phyloP scores from a whole-genome alignment of 2,113 vertebrate genomes.

The Chaetops frenatus region DNA sequence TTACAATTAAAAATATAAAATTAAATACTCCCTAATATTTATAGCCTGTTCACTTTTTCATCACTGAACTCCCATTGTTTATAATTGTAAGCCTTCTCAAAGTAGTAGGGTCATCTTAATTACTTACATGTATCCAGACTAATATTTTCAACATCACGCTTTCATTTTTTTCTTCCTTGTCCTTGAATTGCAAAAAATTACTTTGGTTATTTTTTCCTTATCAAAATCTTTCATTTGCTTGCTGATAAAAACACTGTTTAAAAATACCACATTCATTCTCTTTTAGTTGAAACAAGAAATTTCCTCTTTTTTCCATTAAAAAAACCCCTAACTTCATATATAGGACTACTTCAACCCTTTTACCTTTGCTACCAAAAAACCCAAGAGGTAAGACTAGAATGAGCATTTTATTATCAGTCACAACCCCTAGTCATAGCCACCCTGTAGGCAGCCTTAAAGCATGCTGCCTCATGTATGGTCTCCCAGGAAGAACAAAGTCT shows the following conservation, averaged over 20 bases:
- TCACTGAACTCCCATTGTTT: background rate
- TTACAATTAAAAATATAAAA: background rate
- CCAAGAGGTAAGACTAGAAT: background rate
- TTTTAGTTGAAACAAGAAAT: background rate
- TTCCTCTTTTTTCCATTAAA: background rate
- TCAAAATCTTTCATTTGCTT: background rate
- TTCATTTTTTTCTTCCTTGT: background rate
- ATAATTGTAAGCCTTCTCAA: background rate
- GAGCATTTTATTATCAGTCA: background rate
- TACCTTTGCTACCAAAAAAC: background rate
- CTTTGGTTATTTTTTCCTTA: accelerated
- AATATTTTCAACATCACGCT: background rate
- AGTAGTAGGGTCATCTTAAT: background rate
- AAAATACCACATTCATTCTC: background rate
- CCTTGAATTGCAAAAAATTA: background rate
- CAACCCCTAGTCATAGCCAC: background rate
- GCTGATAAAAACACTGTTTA: background rate
- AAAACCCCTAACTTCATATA: accelerated
- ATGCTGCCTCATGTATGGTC: background rate
- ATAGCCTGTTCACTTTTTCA: background rate
- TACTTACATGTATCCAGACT: background rate
- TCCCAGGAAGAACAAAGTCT: background rate
- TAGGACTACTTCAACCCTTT: background rate
- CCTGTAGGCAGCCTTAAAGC: background rate
- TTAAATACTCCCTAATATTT: background rate